Percentiles rank a stretch among this genome's conserved stretches.
These are phyloP conservation scores for Helobdella robusta DNA, from an alignment of 2,888 invertebrate species.

Conservation along the genomic window DNA sequence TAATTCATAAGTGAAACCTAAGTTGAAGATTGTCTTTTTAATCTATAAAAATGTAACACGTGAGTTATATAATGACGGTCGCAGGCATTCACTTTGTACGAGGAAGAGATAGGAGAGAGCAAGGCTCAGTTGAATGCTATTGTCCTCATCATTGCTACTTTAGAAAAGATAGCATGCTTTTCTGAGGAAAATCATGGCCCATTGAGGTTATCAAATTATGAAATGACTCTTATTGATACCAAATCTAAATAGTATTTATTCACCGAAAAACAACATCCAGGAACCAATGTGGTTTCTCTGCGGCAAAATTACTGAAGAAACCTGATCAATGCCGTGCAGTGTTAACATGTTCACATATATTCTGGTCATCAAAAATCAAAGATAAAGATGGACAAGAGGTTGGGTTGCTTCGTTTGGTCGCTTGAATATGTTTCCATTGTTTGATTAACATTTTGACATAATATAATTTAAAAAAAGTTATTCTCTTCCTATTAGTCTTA, in stretches of 20 bases:
- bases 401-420: too few species aligned
- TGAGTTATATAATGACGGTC: background rate
- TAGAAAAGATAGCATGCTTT: constrained; percentile 88
- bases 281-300: constrained; percentile 88
- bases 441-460: too few species aligned
- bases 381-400: constrained; percentile 40
- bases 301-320: constrained; percentile 88
- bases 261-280: too few species aligned
- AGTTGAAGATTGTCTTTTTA: background rate
- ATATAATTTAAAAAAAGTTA: too few species aligned
- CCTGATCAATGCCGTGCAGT: constrained; percentile 95
- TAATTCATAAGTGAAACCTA: background rate
- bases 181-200: constrained; percentile 94
- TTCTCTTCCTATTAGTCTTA: too few species aligned
- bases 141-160: constrained; percentile 83
- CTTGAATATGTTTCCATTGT: background rate
- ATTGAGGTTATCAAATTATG: constrained; percentile 55
- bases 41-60: background rate
- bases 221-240: background rate
- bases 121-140: constrained; percentile 92
- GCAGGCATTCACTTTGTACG: constrained; percentile 86
- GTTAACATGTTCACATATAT: constrained; percentile 83
- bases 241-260: too few species aligned
- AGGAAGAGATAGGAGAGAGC: constrained; percentile 92
- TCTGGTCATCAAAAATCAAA: constrained; percentile 71